phyloP scores from a whole-genome alignment of 2,113 vertebrate species.

The Gobiocypris rarus region DNA sequence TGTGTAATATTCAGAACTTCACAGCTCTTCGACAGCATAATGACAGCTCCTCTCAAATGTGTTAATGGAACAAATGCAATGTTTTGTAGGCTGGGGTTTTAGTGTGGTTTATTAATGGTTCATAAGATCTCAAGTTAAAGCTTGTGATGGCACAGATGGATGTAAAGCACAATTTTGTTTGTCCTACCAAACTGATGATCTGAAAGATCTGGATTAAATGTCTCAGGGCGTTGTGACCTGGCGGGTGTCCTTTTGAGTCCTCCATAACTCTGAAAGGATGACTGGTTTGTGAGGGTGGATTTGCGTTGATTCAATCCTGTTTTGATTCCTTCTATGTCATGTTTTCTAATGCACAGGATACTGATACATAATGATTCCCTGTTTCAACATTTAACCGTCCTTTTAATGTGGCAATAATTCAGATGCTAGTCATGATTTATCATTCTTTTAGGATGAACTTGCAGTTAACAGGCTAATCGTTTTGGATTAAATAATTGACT shows the following conservation, averaged over 20 bases:
- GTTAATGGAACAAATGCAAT: neutral
- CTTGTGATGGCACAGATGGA: conserved; percentile 16
- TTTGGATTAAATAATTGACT: neutral
- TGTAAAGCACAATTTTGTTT: conserved; percentile 6
- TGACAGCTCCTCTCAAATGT: conserved; percentile 34
- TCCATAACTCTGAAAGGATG: neutral
- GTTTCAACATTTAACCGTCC: neutral
- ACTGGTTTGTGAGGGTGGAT: neutral
- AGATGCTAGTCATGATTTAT: neutral
- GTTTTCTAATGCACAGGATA: neutral
- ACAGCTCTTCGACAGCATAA: conserved; percentile 1
- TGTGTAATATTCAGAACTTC: neutral
- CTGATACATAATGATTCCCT: neutral
- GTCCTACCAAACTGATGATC: conserved; percentile 6
- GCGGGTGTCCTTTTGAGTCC: conserved; percentile 1
- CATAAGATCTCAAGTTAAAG: neutral
- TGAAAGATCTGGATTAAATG: conserved; percentile 39
- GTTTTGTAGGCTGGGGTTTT: neutral
- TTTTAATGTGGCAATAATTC: neutral
- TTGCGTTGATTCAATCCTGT: neutral
- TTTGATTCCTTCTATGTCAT: too few relatives aligned
- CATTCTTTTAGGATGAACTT: neutral
- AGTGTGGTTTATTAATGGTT: neutral
- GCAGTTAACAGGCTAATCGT: neutral
- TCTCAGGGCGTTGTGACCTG: neutral